Evolutionary conservation across 1,140 invertebrate species (phyloP).

Genomic region (Zaprionus tsacasi): DNA sequence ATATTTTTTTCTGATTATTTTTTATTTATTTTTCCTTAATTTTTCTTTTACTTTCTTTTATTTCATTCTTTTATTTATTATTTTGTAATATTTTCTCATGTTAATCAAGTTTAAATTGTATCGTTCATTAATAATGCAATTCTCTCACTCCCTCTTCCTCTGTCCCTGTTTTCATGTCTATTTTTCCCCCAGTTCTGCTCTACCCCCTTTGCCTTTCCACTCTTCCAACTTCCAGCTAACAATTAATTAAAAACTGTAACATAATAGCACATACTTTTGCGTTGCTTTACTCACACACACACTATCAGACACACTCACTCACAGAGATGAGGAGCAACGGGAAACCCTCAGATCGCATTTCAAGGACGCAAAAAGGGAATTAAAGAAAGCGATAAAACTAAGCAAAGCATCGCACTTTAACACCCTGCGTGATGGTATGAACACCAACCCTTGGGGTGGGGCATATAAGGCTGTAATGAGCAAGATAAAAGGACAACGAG

Average conservation of each 20-base stretch:
- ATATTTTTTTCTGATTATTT: too few relatives aligned
- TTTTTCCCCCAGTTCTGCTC: neutral
- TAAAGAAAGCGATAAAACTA: too few relatives aligned
- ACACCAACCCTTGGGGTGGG: too few relatives aligned
- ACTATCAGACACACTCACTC: neutral
- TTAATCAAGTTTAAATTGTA: neutral
- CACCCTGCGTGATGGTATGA: too few relatives aligned
- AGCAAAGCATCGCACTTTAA: too few relatives aligned
- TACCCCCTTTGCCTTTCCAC: neutral
- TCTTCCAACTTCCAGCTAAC: neutral
- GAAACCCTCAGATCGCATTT: too few relatives aligned
- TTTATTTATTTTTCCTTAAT: neutral
- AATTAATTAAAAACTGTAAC: slow-evolving; percentile 24
- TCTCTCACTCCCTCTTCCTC: neutral
- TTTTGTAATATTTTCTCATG: neutral
- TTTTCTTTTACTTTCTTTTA: neutral
- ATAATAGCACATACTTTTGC: neutral
- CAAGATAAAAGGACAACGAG: too few relatives aligned
- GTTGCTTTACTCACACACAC: neutral
- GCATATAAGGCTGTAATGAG: too few relatives aligned
- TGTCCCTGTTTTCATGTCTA: neutral
- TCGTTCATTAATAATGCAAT: slow-evolving; percentile 17
- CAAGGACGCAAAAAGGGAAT: too few relatives aligned
- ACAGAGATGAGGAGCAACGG: too few relatives aligned
- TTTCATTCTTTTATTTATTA: neutral